These are phyloP conservation scores for Tetramorium parvispinum DNA, from an alignment of 1,140 invertebrate species.

Conservation along the genomic window DNA sequence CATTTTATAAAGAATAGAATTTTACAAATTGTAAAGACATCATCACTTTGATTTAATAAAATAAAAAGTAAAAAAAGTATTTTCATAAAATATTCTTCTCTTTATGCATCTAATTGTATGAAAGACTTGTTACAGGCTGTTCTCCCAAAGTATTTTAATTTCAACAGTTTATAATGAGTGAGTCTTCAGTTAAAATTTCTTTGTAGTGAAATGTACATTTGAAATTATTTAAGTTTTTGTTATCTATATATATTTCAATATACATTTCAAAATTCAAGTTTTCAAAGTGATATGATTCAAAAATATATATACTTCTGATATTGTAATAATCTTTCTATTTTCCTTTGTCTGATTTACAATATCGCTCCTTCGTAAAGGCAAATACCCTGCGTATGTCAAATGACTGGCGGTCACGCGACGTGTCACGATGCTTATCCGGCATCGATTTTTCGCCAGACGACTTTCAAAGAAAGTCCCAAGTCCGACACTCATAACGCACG, in stretches of 20 bases:
- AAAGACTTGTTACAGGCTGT: not conserved
- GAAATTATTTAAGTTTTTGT: not conserved
- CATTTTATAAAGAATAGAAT: not conserved
- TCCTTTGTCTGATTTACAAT: not conserved
- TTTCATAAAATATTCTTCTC: not conserved
- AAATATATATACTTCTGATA: not conserved
- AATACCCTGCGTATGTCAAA: slow-evolving; percentile 11
- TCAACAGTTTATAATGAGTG: not conserved
- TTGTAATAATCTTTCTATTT: not conserved
- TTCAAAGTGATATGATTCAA: not conserved
- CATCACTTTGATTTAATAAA: not conserved
- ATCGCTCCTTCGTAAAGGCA: not conserved
- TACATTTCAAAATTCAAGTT: not conserved
- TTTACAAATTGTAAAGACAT: not conserved
- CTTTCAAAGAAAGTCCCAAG: slow-evolving; percentile 48
- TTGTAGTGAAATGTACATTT: not conserved
- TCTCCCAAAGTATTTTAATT: not conserved
- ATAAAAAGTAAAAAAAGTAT: not conserved
- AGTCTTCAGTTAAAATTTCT: not conserved
- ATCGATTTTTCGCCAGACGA: slow-evolving; percentile 50
- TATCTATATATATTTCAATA: not conserved
- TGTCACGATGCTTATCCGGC: not conserved
- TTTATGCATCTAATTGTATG: not conserved
- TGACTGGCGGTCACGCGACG: slow-evolving; percentile 26
- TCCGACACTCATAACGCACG: not conserved